phyloP scores from a whole-genome alignment of 2,113 vertebrate genomes.

The Caranx melampygus region DNA sequence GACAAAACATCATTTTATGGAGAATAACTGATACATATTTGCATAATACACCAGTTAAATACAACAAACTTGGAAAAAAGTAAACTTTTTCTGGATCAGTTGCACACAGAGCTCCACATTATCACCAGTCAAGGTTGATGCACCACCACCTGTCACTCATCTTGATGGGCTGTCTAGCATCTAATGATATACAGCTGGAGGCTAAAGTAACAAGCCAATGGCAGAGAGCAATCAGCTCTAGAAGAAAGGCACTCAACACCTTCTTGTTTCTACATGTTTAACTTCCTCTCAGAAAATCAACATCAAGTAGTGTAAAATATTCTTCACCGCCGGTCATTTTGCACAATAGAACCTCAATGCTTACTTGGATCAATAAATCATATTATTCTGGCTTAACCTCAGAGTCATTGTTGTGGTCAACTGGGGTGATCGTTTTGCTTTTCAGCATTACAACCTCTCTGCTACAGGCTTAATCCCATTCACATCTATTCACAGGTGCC shows the following conservation, averaged over 20 bases:
- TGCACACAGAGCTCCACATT: background rate
- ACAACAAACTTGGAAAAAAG: background rate
- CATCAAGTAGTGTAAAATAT: background rate
- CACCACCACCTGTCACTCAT: conserved; percentile 2
- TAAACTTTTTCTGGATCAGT: background rate
- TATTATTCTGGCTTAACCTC: background rate
- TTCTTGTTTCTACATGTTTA: background rate
- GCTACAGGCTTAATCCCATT: too few relatives aligned
- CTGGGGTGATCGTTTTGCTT: too few relatives aligned
- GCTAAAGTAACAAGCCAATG: background rate
- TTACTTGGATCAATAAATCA: background rate
- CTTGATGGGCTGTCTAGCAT: background rate
- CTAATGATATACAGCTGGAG: background rate
- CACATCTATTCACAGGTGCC: too few relatives aligned
- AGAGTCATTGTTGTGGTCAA: too few relatives aligned
- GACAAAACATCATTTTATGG: conserved; percentile 14
- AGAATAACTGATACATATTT: conserved; percentile 29
- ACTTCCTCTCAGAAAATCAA: background rate
- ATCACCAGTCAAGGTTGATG: background rate
- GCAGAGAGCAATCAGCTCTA: background rate
- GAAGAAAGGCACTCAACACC: background rate
- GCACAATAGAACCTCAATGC: too few relatives aligned
- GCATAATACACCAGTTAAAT: conserved; percentile 3
- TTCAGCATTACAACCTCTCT: too few relatives aligned
- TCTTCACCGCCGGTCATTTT: background rate